Evolutionary conservation across 2,113 vertebrate species (phyloP).

Genomic region (Brachirus orientalis): DNA sequence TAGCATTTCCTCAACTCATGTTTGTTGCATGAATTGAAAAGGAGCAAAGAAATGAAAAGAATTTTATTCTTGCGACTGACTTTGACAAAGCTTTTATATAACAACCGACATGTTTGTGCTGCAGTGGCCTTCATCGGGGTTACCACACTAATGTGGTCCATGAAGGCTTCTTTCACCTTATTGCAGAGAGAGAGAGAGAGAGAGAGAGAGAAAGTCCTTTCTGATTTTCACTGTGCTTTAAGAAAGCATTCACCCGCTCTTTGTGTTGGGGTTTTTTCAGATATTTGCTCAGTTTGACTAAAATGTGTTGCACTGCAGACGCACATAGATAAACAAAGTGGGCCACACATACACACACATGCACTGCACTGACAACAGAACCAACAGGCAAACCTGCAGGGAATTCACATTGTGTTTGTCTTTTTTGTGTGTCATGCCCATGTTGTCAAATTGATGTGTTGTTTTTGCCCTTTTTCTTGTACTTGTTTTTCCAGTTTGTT

Average conservation of each 20-base stretch:
- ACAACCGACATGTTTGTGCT: neutral
- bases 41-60: neutral
- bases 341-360: too few species aligned
- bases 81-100: neutral
- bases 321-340: too few species aligned
- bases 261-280: neutral
- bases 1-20: neutral
- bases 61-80: neutral
- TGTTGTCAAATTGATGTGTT: too few species aligned
- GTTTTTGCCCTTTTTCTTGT: too few species aligned
- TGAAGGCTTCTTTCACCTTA: neutral
- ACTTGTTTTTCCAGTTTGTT: too few species aligned
- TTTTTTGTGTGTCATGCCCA: too few species aligned
- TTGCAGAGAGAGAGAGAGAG: too few species aligned
- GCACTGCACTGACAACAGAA: too few species aligned
- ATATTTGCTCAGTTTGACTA: too few species aligned
- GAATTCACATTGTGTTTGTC: too few species aligned
- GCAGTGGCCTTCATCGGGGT: neutral
- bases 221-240: conserved; percentile 1
- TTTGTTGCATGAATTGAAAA: neutral
- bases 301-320: too few species aligned
- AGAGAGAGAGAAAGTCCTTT: neutral
- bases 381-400: too few species aligned
- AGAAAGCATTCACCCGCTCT: neutral
- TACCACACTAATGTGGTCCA: neutral